phyloP scores from a whole-genome alignment of 2,888 invertebrate species.

The Oligia fasciuncula region DNA sequence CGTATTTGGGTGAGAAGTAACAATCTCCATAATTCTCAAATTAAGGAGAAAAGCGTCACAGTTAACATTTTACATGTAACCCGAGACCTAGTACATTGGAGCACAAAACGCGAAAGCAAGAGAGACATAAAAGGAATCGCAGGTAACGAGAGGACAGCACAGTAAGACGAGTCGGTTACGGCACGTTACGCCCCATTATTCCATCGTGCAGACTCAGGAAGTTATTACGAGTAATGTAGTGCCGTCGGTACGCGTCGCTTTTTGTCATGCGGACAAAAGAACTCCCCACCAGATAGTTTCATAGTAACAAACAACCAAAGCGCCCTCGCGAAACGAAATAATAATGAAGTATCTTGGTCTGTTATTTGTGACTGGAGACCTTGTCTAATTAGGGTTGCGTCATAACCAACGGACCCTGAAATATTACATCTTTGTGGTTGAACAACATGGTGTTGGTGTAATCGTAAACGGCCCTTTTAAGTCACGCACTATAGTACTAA shows the following conservation, averaged over 20 bases:
- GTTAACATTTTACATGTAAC: slow-evolving; percentile 48
- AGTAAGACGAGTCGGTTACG: slow-evolving; percentile 70
- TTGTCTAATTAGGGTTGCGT: slow-evolving; percentile 63
- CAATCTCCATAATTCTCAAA: slow-evolving; percentile 8
- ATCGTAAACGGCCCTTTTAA: slow-evolving; percentile 54
- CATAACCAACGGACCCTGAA: slow-evolving; percentile 55
- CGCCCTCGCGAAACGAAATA: slow-evolving; percentile 65
- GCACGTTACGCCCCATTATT: slow-evolving; percentile 78
- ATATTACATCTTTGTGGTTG: slow-evolving; percentile 57
- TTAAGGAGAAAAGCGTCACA: slow-evolving; percentile 6
- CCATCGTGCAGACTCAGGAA: slow-evolving; percentile 77
- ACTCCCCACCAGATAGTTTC: slow-evolving; percentile 76
- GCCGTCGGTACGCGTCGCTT: slow-evolving; percentile 75
- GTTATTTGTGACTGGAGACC: slow-evolving; percentile 57
- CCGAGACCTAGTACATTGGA: slow-evolving; percentile 21
- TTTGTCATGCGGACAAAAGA: slow-evolving; percentile 81
- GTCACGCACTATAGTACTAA: slow-evolving; percentile 32
- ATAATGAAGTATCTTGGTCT: slow-evolving; percentile 64
- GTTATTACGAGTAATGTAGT: slow-evolving; percentile 85
- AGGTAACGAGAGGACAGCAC: slow-evolving; percentile 73
- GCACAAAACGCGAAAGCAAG: slow-evolving; percentile 50
- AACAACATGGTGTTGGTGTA: slow-evolving; percentile 46
- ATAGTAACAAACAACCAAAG: slow-evolving; percentile 72
- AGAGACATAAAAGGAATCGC: slow-evolving; percentile 67
- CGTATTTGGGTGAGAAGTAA: not conserved